Evolutionary conservation across 2,797 vertebrate species (phyloP).

Genomic region (Falco cherrug): DNA sequence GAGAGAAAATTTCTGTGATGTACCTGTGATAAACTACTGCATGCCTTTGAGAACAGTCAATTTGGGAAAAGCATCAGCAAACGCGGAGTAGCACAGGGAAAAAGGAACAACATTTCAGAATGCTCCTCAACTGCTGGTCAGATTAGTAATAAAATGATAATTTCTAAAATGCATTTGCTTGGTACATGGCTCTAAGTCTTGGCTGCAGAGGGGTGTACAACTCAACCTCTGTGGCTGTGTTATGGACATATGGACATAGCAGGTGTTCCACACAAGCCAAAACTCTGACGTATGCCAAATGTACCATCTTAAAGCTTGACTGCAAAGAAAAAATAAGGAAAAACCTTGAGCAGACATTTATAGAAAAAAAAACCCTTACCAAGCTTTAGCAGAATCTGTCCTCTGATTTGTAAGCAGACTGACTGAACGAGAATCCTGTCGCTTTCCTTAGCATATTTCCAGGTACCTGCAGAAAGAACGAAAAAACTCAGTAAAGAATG

Average conservation of each 20-base stretch:
- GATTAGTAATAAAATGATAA: neutral
- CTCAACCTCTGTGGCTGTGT: neutral
- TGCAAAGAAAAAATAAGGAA: neutral
- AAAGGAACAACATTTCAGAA: neutral
- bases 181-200: neutral
- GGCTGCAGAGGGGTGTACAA: neutral
- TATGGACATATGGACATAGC: neutral
- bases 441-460: constrained; percentile 85
- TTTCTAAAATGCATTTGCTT: neutral
- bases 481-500: neutral
- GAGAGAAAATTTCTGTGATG: neutral
- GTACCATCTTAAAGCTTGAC: neutral
- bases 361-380: constrained; percentile 72
- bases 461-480: constrained; percentile 80
- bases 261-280: neutral
- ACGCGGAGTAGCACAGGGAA: neutral
- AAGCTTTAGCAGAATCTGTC: constrained; percentile 92
- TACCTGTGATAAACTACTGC: neutral
- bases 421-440: constrained; percentile 88
- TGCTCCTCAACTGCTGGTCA: neutral
- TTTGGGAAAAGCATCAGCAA: neutral
- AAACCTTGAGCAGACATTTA: neutral
- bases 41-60: neutral
- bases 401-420: constrained; percentile 92
- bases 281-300: neutral